phyloP scores from a whole-genome alignment of 2,797 vertebrate genomes.

The Microhierax caerulescens region DNA sequence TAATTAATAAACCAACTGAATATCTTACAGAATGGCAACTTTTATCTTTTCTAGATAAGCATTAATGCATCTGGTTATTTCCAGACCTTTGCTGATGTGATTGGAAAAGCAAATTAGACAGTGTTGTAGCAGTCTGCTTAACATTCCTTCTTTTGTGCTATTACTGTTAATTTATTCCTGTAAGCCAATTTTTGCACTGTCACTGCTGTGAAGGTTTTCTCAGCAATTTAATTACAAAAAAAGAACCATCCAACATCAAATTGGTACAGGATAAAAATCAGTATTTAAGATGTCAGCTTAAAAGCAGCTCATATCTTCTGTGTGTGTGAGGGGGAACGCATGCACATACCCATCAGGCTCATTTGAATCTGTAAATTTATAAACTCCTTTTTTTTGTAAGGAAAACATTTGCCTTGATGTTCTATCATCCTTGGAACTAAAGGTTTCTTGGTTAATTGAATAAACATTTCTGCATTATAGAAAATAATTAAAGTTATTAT shows the following conservation, averaged over 20 bases:
- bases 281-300: constrained; percentile 9
- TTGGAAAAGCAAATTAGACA: background rate
- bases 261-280: constrained; percentile 27
- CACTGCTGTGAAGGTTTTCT: background rate
- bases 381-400: background rate
- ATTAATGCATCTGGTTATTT: constrained; percentile 1
- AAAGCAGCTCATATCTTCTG: background rate
- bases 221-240: constrained; percentile 17
- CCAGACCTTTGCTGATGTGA: background rate
- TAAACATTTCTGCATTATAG: background rate
- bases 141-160: background rate
- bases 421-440: background rate
- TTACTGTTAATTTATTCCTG: constrained; percentile 49
- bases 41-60: constrained; percentile 4
- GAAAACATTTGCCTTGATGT: background rate
- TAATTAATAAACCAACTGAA: constrained; percentile 41
- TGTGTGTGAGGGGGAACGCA: background rate
- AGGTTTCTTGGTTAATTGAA: background rate
- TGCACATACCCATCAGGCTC: background rate
- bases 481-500: background rate
- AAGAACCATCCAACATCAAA: background rate
- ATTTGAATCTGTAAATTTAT: background rate
- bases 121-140: background rate
- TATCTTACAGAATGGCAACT: constrained; percentile 1
- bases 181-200: constrained; percentile 46